These are phyloP conservation scores for Ibidorhyncha struthersii DNA, from an alignment of 2,113 vertebrate genomes.

Conservation along the genomic window DNA sequence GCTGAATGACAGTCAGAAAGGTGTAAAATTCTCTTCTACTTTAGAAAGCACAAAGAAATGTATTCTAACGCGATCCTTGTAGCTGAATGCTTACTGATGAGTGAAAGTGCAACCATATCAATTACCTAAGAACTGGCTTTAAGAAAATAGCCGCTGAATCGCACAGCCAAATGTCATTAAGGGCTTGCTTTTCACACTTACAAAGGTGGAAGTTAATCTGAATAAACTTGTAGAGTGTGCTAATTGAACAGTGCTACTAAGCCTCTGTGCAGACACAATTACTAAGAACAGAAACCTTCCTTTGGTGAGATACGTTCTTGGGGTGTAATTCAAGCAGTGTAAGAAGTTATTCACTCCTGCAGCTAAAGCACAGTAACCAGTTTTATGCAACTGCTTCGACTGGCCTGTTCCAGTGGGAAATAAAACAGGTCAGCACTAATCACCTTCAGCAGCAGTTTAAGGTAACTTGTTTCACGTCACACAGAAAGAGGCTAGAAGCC, in stretches of 20 bases:
- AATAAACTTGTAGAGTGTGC: not conserved
- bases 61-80: not conserved
- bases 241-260: not conserved
- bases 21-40: constrained; percentile 49
- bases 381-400: not conserved
- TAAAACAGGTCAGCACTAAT: not conserved
- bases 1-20: constrained; percentile 41
- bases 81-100: constrained; percentile 41
- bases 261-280: not conserved
- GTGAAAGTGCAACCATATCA: not conserved
- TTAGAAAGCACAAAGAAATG: constrained; percentile 20
- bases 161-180: not conserved
- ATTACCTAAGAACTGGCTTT: not conserved
- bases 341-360: not conserved
- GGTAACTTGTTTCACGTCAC: not conserved
- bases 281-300: not conserved
- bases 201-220: not conserved
- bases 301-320: not conserved
- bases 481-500: not conserved
- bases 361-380: not conserved
- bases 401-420: not conserved
- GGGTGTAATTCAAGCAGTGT: not conserved
- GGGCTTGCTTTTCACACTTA: not conserved
- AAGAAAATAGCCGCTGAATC: not conserved
- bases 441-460: not conserved